These are phyloP conservation scores for Pseudotriccus pelzelni DNA, from an alignment of 2,797 vertebrate genomes.

Conservation along the genomic window DNA sequence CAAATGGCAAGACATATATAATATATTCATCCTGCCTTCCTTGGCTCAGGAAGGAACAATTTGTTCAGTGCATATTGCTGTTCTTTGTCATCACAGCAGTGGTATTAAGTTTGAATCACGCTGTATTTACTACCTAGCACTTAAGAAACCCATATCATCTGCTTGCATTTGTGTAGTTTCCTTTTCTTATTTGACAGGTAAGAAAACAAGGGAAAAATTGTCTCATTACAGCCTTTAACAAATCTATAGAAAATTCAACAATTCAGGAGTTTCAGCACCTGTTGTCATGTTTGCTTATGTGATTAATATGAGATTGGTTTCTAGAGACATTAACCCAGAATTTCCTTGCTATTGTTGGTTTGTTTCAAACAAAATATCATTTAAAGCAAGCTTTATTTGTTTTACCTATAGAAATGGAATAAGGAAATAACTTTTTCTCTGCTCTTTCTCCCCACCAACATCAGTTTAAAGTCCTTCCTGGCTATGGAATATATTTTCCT, in stretches of 20 bases:
- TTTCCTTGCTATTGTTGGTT: slow-evolving; percentile 4
- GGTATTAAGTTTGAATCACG: background rate
- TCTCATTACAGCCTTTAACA: background rate
- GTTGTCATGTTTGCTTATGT: background rate
- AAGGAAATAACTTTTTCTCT: background rate
- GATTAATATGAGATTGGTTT: background rate
- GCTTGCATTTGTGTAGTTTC: background rate
- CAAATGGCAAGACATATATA: background rate
- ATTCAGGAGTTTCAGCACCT: background rate
- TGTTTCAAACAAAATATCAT: slow-evolving; percentile 16
- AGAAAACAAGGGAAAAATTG: background rate
- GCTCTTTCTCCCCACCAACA: background rate
- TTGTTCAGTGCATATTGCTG: background rate
- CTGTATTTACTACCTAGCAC: background rate
- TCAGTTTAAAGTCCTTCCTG: background rate
- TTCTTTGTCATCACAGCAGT: background rate
- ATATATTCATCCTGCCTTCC: background rate
- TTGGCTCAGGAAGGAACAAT: background rate
- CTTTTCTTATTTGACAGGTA: background rate
- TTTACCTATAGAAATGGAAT: background rate
- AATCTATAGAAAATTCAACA: background rate
- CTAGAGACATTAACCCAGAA: background rate
- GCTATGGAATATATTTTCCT: background rate
- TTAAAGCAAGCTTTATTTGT: slow-evolving; percentile 44
- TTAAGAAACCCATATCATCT: background rate